Evolutionary conservation across 2,888 invertebrate species (phyloP).

Genomic region (Lamellibrachia columna): DNA sequence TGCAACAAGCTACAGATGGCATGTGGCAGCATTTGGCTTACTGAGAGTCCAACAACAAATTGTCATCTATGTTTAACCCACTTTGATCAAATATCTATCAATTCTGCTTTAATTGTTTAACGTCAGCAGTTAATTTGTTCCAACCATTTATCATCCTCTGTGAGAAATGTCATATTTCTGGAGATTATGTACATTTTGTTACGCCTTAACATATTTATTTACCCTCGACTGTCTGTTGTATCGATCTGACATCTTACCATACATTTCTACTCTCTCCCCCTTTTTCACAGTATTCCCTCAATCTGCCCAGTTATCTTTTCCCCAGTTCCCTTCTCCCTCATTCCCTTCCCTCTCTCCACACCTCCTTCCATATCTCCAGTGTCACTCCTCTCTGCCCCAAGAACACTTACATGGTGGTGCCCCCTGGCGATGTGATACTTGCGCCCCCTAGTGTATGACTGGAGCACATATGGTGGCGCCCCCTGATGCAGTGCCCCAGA

Average conservation of each 20-base stretch:
- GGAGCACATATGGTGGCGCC: background rate
- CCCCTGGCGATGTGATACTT: background rate
- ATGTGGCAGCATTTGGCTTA: background rate
- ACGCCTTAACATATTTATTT: no score
- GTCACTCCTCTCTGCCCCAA: background rate
- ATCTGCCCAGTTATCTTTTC: background rate
- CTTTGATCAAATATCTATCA: background rate
- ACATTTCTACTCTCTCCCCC: background rate
- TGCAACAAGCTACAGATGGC: background rate
- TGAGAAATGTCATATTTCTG: background rate
- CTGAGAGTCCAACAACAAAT: background rate
- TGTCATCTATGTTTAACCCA: background rate
- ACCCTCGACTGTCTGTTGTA: background rate
- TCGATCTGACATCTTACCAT: background rate
- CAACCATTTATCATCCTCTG: background rate
- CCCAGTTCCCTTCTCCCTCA: background rate
- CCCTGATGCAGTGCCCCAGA: background rate
- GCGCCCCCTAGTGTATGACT: no score
- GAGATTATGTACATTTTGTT: background rate
- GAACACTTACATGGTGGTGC: background rate
- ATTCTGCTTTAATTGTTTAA: background rate
- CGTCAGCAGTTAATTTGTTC: background rate
- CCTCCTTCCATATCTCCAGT: background rate
- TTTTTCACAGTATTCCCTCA: background rate
- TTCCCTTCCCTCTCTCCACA: background rate